phyloP scores from a whole-genome alignment of 2,888 invertebrate genomes.

The Sminthurinus aureus region DNA sequence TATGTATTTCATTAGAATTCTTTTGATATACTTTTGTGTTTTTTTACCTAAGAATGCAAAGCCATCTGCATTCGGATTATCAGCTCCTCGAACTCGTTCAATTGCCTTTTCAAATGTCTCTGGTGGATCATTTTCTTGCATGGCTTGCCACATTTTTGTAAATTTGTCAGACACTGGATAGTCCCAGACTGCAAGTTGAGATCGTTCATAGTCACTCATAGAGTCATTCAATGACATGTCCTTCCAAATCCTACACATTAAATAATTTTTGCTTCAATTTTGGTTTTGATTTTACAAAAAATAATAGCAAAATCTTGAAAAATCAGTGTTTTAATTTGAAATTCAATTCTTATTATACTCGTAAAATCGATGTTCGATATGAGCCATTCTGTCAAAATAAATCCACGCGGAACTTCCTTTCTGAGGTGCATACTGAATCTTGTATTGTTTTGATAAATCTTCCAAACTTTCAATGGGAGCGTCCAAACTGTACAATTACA shows the following conservation, averaged over 20 bases:
- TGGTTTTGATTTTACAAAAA: too few species aligned
- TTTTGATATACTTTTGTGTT: too few species aligned
- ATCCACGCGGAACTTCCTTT: conserved; percentile 88
- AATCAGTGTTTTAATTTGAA: background rate
- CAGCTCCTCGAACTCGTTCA: conserved; percentile 71
- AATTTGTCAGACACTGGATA: conserved; percentile 98
- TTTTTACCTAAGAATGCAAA: conserved; percentile 84
- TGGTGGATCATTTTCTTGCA: conserved; percentile 86
- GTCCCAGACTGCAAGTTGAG: conserved; percentile 97
- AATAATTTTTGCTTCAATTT: too few species aligned
- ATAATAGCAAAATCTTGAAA: background rate
- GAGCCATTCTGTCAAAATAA: conserved; percentile 95
- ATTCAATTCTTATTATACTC: background rate
- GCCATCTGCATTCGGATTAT: conserved; percentile 75
- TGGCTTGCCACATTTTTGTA: conserved; percentile 98
- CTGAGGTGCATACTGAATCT: conserved; percentile 93
- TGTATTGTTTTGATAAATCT: conserved; percentile 94
- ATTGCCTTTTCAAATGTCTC: conserved; percentile 81
- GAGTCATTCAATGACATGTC: conserved; percentile 97
- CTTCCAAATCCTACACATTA: conserved; percentile 85
- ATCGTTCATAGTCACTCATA: conserved; percentile 84
- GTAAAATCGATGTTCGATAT: conserved; percentile 93
- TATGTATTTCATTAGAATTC: too few species aligned
- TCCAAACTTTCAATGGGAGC: conserved; percentile 92
- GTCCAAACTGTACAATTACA: conserved; percentile 76